Evolutionary conservation across 1,140 invertebrate species (phyloP), one percentile per base, ranked within the genome.

Genomic region (Himalopsyche phryganea): DNA sequence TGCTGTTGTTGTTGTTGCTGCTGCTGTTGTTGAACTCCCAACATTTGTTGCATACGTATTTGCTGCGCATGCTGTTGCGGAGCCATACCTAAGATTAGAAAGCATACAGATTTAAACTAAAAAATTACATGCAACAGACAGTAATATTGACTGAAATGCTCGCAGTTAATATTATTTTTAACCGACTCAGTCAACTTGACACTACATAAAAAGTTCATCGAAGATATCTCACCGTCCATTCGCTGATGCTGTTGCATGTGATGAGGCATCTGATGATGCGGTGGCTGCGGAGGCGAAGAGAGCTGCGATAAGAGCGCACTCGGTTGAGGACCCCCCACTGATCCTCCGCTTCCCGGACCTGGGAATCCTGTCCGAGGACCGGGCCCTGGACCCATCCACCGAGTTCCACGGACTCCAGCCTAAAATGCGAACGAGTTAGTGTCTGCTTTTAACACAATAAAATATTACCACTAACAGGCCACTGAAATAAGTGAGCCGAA

Each of bases 1-100:
- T 74, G 72, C 14, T 73, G 69, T 20, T 68, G 68, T 6, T 68
- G 67, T 55, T 77, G 74, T 38, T 71, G 72, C 41, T 76, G 71
- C 11, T 76, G 73, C 23, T 70, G 68, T 19, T 72, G 69, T 23
- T 77, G 49, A 38, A 33, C 44, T 11, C 44, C 35, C 23, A 44
- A 36, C 1, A 63, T 7, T 35, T 55, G 71, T 17, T 62, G 72
- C 28, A 72, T 69, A 38, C 77, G 70, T 13, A 74, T 69, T 23
- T 75, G 73, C 41, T 71, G 52, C 10, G 46, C 36, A 49, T 56
- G 71, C 47, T 73, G 71, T 9, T 72, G 71, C 50, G 71, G 68
- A 11, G 51, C 47, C 46, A 63, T 50, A 45, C 61, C 61, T 63
- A 19, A 49, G 17, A 52, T 6, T 3, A 15, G 17, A 50, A 28